Conservation (phyloP, 2,888 invertebrate genomes). For the Subacronicta megacephala region DNA sequence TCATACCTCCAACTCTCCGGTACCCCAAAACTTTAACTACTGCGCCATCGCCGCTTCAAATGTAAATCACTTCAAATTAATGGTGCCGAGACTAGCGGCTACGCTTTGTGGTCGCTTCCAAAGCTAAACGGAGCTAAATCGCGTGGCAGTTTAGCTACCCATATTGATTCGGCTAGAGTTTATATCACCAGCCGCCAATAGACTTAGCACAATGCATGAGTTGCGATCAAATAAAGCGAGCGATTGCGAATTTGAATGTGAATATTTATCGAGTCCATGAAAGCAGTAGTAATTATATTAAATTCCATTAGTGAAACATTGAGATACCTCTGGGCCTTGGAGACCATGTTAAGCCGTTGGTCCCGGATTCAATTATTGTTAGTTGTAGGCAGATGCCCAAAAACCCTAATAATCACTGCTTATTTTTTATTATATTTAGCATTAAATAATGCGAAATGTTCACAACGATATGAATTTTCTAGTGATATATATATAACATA, state of each 20-base stretch:
- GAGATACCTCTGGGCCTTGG: no score
- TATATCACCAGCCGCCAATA: slow-evolving; percentile 52
- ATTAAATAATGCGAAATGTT: no score
- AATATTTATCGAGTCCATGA: slow-evolving; percentile 37
- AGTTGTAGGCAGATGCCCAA: no score
- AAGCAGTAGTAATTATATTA: no score
- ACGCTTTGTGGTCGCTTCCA: slow-evolving; percentile 58
- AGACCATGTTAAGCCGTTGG: no score
- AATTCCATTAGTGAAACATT: no score
- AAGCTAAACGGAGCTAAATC: slow-evolving; percentile 60
- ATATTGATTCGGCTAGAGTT: slow-evolving; percentile 60
- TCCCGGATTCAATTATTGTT: no score
- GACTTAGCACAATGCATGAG: slow-evolving; percentile 39
- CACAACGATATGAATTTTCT: no score
- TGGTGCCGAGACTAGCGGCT: slow-evolving; percentile 51
- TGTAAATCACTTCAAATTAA: slow-evolving; percentile 58
- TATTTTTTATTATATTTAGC: no score
- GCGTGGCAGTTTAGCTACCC: slow-evolving; percentile 58
- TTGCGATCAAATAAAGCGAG: slow-evolving; percentile 47
- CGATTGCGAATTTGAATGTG: slow-evolving; percentile 42
- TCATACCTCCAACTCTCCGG: neutral
- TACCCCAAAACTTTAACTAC: slow-evolving; percentile 1
- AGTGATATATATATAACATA: no score
- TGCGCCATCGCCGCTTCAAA: slow-evolving; percentile 23
- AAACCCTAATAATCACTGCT: no score